These are phyloP conservation scores for Cetonia aurata DNA, from an alignment of 2,888 invertebrate species.

Conservation along the genomic window DNA sequence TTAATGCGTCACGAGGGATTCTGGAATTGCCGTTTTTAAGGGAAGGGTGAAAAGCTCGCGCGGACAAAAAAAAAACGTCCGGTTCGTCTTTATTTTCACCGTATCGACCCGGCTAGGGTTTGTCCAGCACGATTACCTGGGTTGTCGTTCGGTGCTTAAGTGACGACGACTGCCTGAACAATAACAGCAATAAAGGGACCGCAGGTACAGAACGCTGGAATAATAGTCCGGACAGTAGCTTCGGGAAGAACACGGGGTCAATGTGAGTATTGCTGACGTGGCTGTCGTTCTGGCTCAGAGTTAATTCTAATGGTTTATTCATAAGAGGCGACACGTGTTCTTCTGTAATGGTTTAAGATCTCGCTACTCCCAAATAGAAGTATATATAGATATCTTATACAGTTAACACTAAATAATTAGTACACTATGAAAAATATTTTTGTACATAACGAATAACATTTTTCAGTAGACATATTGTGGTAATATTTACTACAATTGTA, in stretches of 20 bases:
- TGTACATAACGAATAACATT: too few species aligned
- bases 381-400: too few species aligned
- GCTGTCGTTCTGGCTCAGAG: conserved; percentile 21
- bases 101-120: conserved; percentile 7
- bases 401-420: too few species aligned
- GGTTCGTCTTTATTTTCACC: not conserved
- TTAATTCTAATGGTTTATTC: conserved; percentile 33
- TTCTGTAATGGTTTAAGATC: conserved; percentile 25
- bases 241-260: conserved; percentile 25
- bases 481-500: too few species aligned
- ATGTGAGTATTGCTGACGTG: conserved; percentile 29
- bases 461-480: too few species aligned
- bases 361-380: not conserved
- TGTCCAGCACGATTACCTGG: conserved; percentile 9
- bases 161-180: conserved; percentile 27
- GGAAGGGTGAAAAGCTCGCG: not conserved
- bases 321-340: conserved; percentile 33
- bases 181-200: conserved; percentile 23
- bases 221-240: conserved; percentile 6
- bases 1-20: conserved; percentile 8
- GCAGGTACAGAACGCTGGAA: conserved; percentile 18
- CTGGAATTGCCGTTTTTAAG: conserved; percentile 1
- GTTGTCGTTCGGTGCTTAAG: conserved; percentile 14
- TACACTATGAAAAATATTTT: too few species aligned
- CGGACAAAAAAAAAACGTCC: not conserved